These are phyloP conservation scores for Acronicta aceris DNA, from an alignment of 2,888 invertebrate species.

Conservation along the genomic window DNA sequence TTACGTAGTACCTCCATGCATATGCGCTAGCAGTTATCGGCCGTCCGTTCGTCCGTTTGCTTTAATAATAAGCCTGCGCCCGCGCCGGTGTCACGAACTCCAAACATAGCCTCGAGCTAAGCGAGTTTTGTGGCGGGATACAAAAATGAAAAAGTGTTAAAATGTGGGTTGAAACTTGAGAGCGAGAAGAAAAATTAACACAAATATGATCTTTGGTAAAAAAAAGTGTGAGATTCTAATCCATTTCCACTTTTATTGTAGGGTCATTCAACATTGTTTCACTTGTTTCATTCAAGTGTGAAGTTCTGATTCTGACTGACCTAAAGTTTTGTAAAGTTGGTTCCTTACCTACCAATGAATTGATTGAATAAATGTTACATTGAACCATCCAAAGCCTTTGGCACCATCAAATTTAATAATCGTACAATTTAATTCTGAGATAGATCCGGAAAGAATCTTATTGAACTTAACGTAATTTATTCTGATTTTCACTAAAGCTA, in stretches of 20 bases:
- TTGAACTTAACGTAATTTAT: background rate
- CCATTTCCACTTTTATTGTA: slow-evolving; percentile 35
- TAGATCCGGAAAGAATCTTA: slow-evolving; percentile 1
- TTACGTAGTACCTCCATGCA: slow-evolving; percentile 83
- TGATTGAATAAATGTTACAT: background rate
- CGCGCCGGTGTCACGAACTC: slow-evolving; percentile 84
- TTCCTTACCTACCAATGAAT: too few relatives aligned
- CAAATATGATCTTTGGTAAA: slow-evolving; percentile 54
- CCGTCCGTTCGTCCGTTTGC: slow-evolving; percentile 82
- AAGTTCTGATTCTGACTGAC: too few relatives aligned
- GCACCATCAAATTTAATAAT: background rate
- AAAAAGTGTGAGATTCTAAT: slow-evolving; percentile 51
- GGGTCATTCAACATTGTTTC: slow-evolving; percentile 10
- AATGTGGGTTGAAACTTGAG: slow-evolving; percentile 58
- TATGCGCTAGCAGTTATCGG: slow-evolving; percentile 86
- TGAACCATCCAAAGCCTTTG: background rate
- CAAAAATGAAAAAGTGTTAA: slow-evolving; percentile 71
- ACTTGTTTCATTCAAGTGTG: slow-evolving; percentile 12
- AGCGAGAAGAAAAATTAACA: slow-evolving; percentile 45
- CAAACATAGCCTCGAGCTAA: slow-evolving; percentile 78
- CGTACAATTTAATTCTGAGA: background rate
- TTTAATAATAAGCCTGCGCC: slow-evolving; percentile 85
- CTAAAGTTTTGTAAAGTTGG: too few relatives aligned
- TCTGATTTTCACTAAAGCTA: slow-evolving; percentile 9
- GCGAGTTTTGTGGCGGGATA: slow-evolving; percentile 63